phyloP scores from a whole-genome alignment of 35 echinoderm and acorn worm genomes.

The Diadema setosum region DNA sequence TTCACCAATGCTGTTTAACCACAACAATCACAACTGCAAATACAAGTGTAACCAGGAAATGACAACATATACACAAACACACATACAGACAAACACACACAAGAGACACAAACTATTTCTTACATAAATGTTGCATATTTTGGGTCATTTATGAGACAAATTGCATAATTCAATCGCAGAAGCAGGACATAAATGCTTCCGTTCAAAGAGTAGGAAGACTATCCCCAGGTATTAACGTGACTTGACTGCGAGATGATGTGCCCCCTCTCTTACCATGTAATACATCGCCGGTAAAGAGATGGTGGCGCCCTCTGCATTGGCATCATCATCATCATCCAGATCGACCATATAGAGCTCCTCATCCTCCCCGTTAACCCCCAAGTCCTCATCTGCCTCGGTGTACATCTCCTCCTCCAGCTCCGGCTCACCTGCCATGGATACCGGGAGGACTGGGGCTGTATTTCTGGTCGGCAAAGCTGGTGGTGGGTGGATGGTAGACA shows the following conservation, averaged over 20 bases:
- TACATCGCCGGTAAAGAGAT: neutral
- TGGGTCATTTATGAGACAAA: neutral
- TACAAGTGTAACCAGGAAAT: too few relatives aligned
- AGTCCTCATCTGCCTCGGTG: neutral
- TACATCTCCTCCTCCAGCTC: neutral
- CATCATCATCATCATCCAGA: neutral
- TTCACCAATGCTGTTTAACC: too few relatives aligned
- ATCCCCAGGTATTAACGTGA: neutral
- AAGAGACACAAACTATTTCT: neutral
- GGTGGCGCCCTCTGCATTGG: too few relatives aligned
- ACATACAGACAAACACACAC: neutral
- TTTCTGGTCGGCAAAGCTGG: neutral
- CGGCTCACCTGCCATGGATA: neutral
- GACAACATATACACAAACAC: too few relatives aligned
- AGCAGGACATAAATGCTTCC: neutral
- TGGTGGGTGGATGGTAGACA: too few relatives aligned
- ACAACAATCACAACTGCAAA: too few relatives aligned
- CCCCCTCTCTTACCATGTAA: neutral
- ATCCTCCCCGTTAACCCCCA: neutral
- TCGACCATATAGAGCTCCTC: neutral
- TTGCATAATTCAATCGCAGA: too few relatives aligned
- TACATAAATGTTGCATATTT: neutral
- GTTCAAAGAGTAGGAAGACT: neutral
- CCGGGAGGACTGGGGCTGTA: neutral
- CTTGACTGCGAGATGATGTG: neutral